A percentile compares a stretch with the other conserved stretches of the same genome.
Evolutionary conservation across 2,888 invertebrate species (phyloP).

Genomic region (Tenthredo scrophulariae): DNA sequence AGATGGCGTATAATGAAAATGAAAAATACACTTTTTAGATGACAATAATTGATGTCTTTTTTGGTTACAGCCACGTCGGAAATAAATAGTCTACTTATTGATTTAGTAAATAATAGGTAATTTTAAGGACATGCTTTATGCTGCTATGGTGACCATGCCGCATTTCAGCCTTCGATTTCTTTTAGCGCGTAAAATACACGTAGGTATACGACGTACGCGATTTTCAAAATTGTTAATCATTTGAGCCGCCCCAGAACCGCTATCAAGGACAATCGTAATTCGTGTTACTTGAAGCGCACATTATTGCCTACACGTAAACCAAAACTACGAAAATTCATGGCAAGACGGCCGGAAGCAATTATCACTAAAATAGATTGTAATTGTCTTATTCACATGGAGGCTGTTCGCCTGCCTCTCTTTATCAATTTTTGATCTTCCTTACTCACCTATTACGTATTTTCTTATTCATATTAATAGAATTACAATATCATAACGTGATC

Average conservation of each 20-base stretch:
- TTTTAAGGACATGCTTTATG: neutral
- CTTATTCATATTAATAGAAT: neutral
- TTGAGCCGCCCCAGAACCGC: conserved; percentile 46
- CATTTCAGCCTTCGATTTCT: conserved; percentile 32
- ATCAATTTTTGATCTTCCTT: neutral
- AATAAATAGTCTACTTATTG: neutral
- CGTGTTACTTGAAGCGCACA: conserved; percentile 34
- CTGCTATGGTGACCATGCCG: neutral
- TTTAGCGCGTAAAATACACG: neutral
- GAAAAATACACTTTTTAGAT: neutral
- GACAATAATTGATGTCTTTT: neutral
- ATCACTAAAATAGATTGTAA: conserved; percentile 15
- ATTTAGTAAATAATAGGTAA: neutral
- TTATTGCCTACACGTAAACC: conserved; percentile 32
- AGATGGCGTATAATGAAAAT: neutral
- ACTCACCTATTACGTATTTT: neutral
- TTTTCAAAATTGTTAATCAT: conserved; percentile 25
- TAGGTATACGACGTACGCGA: neutral
- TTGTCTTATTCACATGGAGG: neutral
- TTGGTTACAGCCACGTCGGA: neutral
- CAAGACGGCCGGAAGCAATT: conserved; percentile 23
- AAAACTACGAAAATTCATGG: conserved; percentile 19
- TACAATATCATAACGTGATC: conserved; percentile 2
- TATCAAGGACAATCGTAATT: conserved; percentile 39
- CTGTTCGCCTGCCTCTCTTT: neutral